These are phyloP conservation scores for Lysandra bellargus DNA, from an alignment of 2,888 invertebrate genomes.

Conservation along the genomic window DNA sequence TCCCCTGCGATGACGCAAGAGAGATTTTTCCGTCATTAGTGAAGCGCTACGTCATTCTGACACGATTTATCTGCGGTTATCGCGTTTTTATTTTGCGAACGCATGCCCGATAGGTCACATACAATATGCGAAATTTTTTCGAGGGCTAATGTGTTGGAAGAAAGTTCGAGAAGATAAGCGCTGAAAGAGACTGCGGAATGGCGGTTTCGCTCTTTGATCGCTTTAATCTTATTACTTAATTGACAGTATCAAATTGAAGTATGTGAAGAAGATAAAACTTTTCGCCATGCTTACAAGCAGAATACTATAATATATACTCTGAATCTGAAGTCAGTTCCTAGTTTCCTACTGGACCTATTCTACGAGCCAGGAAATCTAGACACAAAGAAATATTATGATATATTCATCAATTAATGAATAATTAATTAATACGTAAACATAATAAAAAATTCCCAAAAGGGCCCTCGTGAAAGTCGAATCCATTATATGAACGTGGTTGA, in stretches of 20 bases:
- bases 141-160: conserved; percentile 73
- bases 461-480: conserved; percentile 52
- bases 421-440: conserved; percentile 33
- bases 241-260: background rate
- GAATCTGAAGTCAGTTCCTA: background rate
- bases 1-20: conserved; percentile 60
- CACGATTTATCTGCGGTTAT: conserved; percentile 79
- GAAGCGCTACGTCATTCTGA: conserved; percentile 64
- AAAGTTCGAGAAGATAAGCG: conserved; percentile 68
- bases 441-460: conserved; percentile 35
- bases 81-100: conserved; percentile 63
- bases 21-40: conserved; percentile 76
- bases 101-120: conserved; percentile 59
- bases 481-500: conserved; percentile 60
- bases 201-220: conserved; percentile 50
- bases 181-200: conserved; percentile 62
- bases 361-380: background rate
- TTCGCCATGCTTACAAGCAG: background rate
- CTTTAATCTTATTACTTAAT: background rate
- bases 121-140: conserved; percentile 74
- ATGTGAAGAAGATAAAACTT: background rate
- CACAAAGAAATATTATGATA: background rate
- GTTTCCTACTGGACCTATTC: background rate
- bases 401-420: conserved; percentile 29
- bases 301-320: background rate